Evolutionary conservation across 2,113 vertebrate genomes (phyloP).

Genomic region (Takifugu bimaculatus): DNA sequence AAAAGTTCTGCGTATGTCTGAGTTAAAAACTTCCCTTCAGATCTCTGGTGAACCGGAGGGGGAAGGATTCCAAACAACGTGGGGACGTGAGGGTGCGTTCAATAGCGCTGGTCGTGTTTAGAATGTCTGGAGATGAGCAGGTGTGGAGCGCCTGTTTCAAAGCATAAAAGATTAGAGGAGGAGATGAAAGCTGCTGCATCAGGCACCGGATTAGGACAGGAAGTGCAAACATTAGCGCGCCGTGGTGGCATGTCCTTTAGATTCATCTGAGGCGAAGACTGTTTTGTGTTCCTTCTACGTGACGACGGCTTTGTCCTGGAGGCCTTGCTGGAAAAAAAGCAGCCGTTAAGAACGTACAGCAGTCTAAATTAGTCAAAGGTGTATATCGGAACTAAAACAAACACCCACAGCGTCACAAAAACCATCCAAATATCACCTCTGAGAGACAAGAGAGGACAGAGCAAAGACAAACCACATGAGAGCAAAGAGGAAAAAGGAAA

Average conservation of each 20-base stretch:
- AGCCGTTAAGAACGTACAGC: conserved; percentile 7
- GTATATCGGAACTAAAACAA: too few species aligned
- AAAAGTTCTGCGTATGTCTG: too few species aligned
- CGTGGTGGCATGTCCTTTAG: conserved; percentile 7
- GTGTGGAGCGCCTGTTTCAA: conserved; percentile 64
- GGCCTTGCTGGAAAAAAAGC: conserved; percentile 12
- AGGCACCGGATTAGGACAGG: conserved; percentile 52
- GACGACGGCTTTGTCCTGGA: conserved; percentile 18
- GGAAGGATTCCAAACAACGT: conserved; percentile 61
- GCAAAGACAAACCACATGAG: conserved; percentile 54
- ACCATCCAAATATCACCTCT: too few species aligned
- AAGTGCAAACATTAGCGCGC: conserved; percentile 48
- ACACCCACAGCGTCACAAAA: too few species aligned
- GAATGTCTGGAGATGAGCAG: conserved; percentile 55
- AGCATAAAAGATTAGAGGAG: conserved; percentile 56
- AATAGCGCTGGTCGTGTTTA: conserved; percentile 29
- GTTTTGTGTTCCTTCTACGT: conserved; percentile 19
- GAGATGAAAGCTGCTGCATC: conserved; percentile 55
- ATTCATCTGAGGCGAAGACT: conserved; percentile 16
- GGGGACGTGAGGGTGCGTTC: conserved; percentile 38
- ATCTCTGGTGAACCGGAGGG: background rate
- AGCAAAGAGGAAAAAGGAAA: conserved; percentile 45
- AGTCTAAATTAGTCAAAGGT: background rate
- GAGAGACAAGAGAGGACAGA: conserved; percentile 12
- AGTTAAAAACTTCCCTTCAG: too few species aligned